Base-by-base conservation (phyloP, 2,888 invertebrate species). In the Dusona sp. region DNA sequence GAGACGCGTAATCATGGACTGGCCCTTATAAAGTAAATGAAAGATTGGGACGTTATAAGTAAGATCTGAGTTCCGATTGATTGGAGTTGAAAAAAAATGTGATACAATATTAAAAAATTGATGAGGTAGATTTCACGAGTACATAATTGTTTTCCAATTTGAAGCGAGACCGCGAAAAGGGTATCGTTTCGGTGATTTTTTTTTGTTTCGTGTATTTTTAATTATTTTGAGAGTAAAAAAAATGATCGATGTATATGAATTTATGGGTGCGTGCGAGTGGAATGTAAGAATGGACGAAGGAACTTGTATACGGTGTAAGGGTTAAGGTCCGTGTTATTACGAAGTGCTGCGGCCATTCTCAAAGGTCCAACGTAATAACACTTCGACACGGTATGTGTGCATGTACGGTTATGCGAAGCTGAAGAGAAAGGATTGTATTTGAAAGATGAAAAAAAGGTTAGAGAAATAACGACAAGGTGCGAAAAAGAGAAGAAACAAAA, bases 1-100 rank as follows among this genome's bases (percentile, higher is more conserved):
- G 90, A 92, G 92, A 90, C 89, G 89, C 89, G 88, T 91, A 91
- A 92, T 91, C 89, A 91, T 91, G 89, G 89, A 4, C 48, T 91
- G 90, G 88, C 90, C 88, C 89, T 88, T 89, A 89, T 89, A 80
- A 80, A 42, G 89, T 90, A 90, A 48, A 48, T 4, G 48, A 48
- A 48, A 48, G 48, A 48, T 48, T 48, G 48, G 19, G n/a, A 19
- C n/a, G n/a, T 48, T 19, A n/a, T 48, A 19, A 48, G 48, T 19
- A n/a, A 19, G 48, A 48, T 48, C 4, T 19, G 1, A 19, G 19
- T n/a, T 48, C 6, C 48, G 7, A 48, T 48, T 19, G 48, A 48
- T 48, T 19, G 48, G 48, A 16, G 7, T 19, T 48, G 19, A 19
- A n/a, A 19, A 38, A 48, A 48, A 48, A 1, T 19, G 48, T 19